Percentiles rank a stretch among this genome's conserved stretches.
phyloP scores from a whole-genome alignment of 2,888 invertebrate genomes.

The Lycia hirtaria region DNA sequence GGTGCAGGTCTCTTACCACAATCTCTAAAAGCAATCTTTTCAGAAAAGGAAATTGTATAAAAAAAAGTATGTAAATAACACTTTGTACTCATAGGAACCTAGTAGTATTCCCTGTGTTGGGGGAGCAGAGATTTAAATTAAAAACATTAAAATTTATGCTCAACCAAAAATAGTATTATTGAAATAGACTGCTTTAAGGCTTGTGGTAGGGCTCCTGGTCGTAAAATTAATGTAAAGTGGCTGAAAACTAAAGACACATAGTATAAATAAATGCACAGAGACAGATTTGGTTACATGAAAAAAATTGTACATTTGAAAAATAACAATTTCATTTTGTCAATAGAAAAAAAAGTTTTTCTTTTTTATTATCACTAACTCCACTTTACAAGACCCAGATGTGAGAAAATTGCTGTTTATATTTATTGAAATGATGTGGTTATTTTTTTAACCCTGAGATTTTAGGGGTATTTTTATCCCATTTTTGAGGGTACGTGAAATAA shows the following conservation, averaged over 20 bases:
- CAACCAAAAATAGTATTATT: too few relatives aligned
- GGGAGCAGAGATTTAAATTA: too few relatives aligned
- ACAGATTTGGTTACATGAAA: conserved; percentile 8
- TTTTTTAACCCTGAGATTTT: conserved; percentile 4
- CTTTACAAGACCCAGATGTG: conserved; percentile 25
- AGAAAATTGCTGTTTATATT: conserved; percentile 31
- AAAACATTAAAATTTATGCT: too few relatives aligned
- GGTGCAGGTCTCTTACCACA: neutral
- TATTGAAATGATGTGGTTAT: conserved; percentile 13
- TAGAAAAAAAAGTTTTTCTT: conserved; percentile 18
- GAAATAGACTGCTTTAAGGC: too few relatives aligned
- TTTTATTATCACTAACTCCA: conserved; percentile 30
- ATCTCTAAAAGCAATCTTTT: too few relatives aligned
- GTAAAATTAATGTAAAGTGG: neutral
- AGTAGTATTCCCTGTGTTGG: too few relatives aligned
- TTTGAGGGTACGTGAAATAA: conserved; percentile 9
- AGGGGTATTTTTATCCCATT: conserved; percentile 5
- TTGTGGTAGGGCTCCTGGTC: too few relatives aligned
- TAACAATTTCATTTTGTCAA: conserved; percentile 24
- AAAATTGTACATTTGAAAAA: conserved; percentile 22
- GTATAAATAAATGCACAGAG: conserved; percentile 12
- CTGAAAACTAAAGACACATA: conserved; percentile 1
- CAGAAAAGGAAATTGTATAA: too few relatives aligned
- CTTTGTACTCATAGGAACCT: too few relatives aligned
- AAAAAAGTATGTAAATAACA: too few relatives aligned